Percentiles rank a stretch among this genome's conserved stretches.
phyloP scores from a whole-genome alignment of 2,888 invertebrate species.

The Acrocyrtus sp. region DNA sequence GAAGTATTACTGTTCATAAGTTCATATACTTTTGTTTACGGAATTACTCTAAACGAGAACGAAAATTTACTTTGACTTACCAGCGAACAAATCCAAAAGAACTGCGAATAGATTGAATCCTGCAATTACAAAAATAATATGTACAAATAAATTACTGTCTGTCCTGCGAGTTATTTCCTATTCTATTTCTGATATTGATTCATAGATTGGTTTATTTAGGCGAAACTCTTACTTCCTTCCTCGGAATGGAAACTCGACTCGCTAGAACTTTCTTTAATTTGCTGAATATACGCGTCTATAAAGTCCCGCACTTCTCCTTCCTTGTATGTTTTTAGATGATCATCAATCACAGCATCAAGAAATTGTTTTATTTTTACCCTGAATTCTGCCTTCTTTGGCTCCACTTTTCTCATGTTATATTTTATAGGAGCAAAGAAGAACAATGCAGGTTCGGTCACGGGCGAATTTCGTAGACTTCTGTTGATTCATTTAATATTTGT shows the following conservation, averaged over 20 bases:
- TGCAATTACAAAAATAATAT: neutral
- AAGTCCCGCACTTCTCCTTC: conserved; percentile 45
- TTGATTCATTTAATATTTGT: neutral
- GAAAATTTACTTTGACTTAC: neutral
- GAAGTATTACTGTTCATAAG: no score
- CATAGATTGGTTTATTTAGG: no score
- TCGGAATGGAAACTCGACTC: conserved; percentile 45
- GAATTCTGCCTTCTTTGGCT: neutral
- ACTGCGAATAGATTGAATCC: conserved; percentile 22
- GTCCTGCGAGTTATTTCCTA: no score
- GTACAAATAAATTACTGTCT: neutral
- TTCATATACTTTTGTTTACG: no score
- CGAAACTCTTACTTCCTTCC: conserved; percentile 49
- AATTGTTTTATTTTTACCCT: conserved; percentile 18
- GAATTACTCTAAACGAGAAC: neutral
- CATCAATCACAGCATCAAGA: conserved; percentile 28
- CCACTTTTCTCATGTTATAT: conserved; percentile 12
- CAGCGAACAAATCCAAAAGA: conserved; percentile 30
- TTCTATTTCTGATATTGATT: no score
- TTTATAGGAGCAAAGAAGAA: conserved; percentile 42
- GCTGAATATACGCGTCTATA: conserved; percentile 49
- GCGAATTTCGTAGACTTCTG: conserved; percentile 12
- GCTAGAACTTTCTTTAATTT: conserved; percentile 27
- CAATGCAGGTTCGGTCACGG: conserved; percentile 26
- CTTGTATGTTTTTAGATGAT: conserved; percentile 44